Conservation (phyloP, 2,888 invertebrate species). For the Aphidoletes aphidimyza region DNA sequence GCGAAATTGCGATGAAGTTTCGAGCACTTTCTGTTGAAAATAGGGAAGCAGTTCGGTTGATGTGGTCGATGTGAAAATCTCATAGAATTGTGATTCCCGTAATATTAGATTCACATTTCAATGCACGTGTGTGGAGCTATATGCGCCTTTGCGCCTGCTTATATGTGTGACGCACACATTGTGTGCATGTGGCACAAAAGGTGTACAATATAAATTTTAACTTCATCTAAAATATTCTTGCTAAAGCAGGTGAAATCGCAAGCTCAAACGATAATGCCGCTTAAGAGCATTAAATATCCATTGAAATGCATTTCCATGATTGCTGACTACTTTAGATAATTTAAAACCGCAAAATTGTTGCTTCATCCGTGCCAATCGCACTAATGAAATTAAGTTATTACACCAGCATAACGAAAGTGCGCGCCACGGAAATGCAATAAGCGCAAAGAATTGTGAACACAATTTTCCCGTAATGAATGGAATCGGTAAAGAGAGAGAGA, state of each 20-base stretch:
- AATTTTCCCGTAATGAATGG: too few species aligned
- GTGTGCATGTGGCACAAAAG: not conserved
- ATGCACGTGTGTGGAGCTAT: too few species aligned
- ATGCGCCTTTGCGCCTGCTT: too few species aligned
- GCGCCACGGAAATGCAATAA: not conserved
- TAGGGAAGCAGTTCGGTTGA: not conserved
- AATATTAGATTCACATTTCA: slow-evolving; percentile 3
- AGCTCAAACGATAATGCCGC: slow-evolving; percentile 42
- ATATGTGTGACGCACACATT: not conserved
- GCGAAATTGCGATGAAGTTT: not conserved
- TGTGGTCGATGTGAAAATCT: slow-evolving; percentile 38
- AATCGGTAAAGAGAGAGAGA: too few species aligned
- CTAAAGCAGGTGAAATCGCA: not conserved
- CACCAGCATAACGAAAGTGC: not conserved
- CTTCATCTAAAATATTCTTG: not conserved
- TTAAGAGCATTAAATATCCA: slow-evolving; percentile 42
- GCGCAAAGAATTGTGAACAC: too few species aligned
- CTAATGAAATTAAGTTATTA: slow-evolving; percentile 52
- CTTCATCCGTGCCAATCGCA: slow-evolving; percentile 35
- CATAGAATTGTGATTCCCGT: slow-evolving; percentile 3
- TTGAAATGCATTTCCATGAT: slow-evolving; percentile 52
- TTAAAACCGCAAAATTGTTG: slow-evolving; percentile 22
- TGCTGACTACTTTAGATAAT: not conserved
- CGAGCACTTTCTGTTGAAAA: not conserved
- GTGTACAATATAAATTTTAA: slow-evolving; percentile 1